phyloP scores from a whole-genome alignment of 1,140 invertebrate genomes.

The Calosoma granatense region DNA sequence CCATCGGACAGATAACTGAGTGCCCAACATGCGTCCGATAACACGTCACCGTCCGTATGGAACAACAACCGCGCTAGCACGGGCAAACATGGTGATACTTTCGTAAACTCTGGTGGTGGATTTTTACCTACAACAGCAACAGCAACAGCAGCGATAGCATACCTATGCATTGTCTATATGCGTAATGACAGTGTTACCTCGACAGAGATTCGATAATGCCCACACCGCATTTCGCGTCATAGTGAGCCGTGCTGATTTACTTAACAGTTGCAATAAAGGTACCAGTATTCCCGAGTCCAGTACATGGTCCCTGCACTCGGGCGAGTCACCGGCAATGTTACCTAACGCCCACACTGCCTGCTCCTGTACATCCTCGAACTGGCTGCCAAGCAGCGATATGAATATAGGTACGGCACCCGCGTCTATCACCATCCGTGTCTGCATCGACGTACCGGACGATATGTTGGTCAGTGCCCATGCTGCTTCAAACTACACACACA shows the following conservation, averaged over 20 bases:
- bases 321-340: constrained; percentile 94
- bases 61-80: constrained; percentile 80
- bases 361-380: constrained; percentile 89
- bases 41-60: constrained; percentile 81
- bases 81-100: constrained; percentile 75
- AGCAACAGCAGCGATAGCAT: too few relatives aligned
- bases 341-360: constrained; percentile 94
- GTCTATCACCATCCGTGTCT: constrained; percentile 88
- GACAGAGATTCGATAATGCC: constrained; percentile 92
- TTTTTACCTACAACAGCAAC: constrained; percentile 63
- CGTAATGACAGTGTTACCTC: too few relatives aligned
- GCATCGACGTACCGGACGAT: constrained; percentile 89
- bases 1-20: constrained; percentile 91
- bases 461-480: constrained; percentile 98
- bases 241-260: constrained; percentile 70
- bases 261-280: constrained; percentile 79
- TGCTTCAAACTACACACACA: constrained; percentile 83
- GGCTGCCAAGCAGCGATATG: constrained; percentile 66
- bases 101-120: constrained; percentile 87
- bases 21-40: constrained; percentile 94
- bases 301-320: constrained; percentile 85
- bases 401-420: constrained; percentile 90
- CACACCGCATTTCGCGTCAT: constrained; percentile 97
- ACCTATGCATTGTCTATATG: too few relatives aligned
- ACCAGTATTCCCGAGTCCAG: constrained; percentile 73